Conservation (phyloP, 2,113 vertebrate species). For the Passer domesticus region DNA sequence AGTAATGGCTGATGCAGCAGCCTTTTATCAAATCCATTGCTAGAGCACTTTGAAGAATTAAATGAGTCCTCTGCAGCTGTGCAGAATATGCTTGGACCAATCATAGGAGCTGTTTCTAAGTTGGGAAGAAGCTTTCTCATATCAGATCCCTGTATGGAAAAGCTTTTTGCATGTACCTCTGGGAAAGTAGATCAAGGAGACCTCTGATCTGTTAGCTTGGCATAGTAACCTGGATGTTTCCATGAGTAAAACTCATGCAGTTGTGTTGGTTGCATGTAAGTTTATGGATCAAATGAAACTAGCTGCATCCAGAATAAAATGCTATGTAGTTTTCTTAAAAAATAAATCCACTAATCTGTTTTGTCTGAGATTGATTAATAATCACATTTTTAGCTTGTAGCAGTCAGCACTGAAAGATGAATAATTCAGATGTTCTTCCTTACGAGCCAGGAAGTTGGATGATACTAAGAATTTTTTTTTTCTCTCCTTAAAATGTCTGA, state of each 20-base stretch:
- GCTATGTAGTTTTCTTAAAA: neutral
- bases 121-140: neutral
- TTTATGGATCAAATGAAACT: neutral
- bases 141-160: neutral
- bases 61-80: neutral
- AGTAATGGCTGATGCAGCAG: neutral
- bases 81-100: neutral
- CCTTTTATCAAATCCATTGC: neutral
- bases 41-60: neutral
- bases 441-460: neutral
- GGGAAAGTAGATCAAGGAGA: neutral
- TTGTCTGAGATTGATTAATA: neutral
- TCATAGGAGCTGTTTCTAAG: neutral
- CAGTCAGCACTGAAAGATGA: neutral
- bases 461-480: neutral
- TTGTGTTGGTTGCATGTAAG: neutral
- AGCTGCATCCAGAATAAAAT: neutral
- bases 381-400: neutral
- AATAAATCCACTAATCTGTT: neutral
- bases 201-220: neutral
- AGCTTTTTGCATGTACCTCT: neutral
- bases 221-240: neutral
- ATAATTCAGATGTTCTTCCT: neutral
- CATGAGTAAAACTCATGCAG: neutral
- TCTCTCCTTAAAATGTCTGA: neutral